Base-by-base conservation (phyloP, 2,113 vertebrate species). In the Dasyprocta punctata region DNA sequence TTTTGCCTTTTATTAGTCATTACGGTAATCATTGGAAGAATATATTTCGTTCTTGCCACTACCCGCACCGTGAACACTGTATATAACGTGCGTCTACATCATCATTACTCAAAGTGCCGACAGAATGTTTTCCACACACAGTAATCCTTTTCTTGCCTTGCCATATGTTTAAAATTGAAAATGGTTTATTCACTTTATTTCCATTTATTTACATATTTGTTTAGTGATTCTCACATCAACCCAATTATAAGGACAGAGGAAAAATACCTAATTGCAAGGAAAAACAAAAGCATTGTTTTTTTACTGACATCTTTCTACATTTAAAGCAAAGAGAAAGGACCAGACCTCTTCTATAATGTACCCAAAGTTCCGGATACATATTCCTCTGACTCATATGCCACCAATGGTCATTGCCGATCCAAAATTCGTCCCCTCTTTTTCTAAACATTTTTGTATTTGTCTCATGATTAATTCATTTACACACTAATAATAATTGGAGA, bases 401-500 rank as follows among this genome's bases (percentile, higher is more conserved):
- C 26, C 24, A 61, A 38, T 1, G 2, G n/a, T 49, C 90, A 41
- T n/a, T 44, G 65, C 11, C 0, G 3, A 78, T 36, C 65, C 33
- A 65, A 0, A 5, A 67, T 0, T 10, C 0, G 3, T 0, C 22
- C 30, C 58, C 24, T 49, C 47, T 69, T 71, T 71, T 5, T 65
- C 77, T 38, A 52, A 1, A 36, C 7, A 60, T n/a, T 63, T 24
- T 49, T 24, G 44, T 49, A 69, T 14, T 26, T 44, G 3, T 52
- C 30, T 69, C 60, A 24, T 78, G 5, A 4, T 67, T 58, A 56
- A 77, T 56, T 22, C 14, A 44, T 24, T 30, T 17, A 60, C 49
- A 54, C 38, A 52, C 58, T 49, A 89, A 58, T 12, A 16, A 16
- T 30, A 19, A 92, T 12, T 30, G 9, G 33, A 92, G 41, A 11